Evolutionary conservation across 2,888 invertebrate genomes (phyloP), one percentile per base, ranked within the genome.

Genomic region (Napeogenes inachia): DNA sequence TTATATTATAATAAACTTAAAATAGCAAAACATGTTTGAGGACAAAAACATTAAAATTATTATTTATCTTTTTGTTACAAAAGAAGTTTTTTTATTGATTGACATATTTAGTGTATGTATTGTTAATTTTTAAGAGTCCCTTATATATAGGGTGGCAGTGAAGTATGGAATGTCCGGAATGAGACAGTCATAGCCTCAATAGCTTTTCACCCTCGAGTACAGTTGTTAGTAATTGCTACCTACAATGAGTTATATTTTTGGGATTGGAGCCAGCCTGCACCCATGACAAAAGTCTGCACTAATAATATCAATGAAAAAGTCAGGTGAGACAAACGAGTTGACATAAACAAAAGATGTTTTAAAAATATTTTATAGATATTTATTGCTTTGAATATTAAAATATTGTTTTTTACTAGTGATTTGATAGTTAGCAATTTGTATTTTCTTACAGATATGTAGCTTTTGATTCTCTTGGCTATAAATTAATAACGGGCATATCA

Each of bases 241-340:
- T 93, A 92, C 76, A 96, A 96, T 88, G 94, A 95, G 79, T 91
- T 97, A 8, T 94, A 95, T 79, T 96, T 97, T 82, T 97, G 97
- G 97, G 96, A 97, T 78, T 97, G 97, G 97, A 94, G 93, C 73
- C 92, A 93, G 72, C 92, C 94, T 2, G 92, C 94, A 62, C 95
- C 95, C 0, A 95, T 95, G 77, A 94, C 94, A 57, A 93, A 93
- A 76, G 93, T 95, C 64, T 92, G 92, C 45, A 97, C 97, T n/a
- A 92, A 92, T 67, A 93, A 93, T 78, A 92, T 93, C 32, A 94
- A 94, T 82, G 96, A 97, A 82, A 95, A 95, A 93, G 95, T 97
- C 73, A 92, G 95, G 95, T 95, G 81, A 73, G 90, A 78, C 62
- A 33, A 21, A 13, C 3, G 10, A 42, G 5, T 42, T 42, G 21